Conservation (phyloP, 2,113 vertebrate species). For the Cochlearius cochlearius region DNA sequence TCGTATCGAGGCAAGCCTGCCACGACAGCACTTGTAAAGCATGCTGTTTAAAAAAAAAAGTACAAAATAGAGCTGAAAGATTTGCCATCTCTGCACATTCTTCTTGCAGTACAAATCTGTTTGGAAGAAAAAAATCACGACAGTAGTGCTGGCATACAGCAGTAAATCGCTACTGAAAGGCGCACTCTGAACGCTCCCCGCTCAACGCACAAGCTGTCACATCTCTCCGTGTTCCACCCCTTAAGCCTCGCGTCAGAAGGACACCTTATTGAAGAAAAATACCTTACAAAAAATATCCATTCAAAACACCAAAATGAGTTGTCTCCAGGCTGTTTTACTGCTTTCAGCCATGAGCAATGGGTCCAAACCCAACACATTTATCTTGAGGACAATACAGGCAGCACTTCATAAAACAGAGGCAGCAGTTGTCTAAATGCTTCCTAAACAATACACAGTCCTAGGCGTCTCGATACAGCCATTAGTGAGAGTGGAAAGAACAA, state of each 20-base stretch:
- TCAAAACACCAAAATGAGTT: background rate
- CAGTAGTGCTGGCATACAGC: background rate
- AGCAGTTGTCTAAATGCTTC: background rate
- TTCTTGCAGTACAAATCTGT: slow-evolving; percentile 20
- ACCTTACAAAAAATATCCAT: background rate
- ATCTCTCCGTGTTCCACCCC: background rate
- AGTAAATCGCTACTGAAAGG: background rate
- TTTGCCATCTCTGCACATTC: slow-evolving; percentile 37
- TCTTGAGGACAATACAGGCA: background rate
- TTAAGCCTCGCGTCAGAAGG: background rate
- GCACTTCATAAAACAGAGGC: background rate
- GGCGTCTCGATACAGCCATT: no score
- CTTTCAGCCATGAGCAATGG: background rate
- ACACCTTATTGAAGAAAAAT: background rate
- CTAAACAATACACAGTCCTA: background rate
- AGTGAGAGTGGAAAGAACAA: background rate
- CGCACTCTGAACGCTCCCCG: background rate
- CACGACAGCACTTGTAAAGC: background rate
- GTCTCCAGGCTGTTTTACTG: background rate
- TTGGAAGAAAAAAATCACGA: background rate
- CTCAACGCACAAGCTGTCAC: background rate
- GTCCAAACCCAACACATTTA: background rate
- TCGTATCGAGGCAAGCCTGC: background rate
- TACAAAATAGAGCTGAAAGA: background rate
- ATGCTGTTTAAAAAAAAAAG: background rate